phyloP scores from a whole-genome alignment of 1,140 invertebrate species.

The Drosophila triauraria region DNA sequence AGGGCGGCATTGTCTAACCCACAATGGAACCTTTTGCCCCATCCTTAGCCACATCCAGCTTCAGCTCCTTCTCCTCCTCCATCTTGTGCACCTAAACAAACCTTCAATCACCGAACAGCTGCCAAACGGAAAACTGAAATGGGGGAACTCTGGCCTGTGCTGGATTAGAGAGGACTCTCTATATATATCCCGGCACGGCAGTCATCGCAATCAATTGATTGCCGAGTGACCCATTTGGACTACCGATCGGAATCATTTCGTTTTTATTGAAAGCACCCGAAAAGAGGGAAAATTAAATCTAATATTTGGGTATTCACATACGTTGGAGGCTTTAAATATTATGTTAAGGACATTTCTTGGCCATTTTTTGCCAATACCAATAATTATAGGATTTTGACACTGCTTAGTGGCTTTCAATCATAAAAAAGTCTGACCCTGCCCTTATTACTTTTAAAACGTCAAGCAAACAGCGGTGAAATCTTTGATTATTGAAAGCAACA shows the following conservation, averaged over 20 bases:
- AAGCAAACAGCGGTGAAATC: too few relatives aligned
- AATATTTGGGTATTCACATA: too few relatives aligned
- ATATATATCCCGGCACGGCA: constrained; percentile 1
- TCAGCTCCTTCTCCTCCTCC: not conserved
- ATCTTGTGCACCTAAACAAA: not conserved
- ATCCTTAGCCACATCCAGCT: not conserved
- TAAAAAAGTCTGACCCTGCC: too few relatives aligned
- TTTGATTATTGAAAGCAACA: too few relatives aligned
- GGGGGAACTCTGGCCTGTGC: constrained; percentile 8
- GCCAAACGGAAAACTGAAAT: constrained; percentile 36
- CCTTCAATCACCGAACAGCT: constrained; percentile 26
- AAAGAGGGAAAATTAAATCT: not conserved
- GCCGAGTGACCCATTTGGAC: constrained; percentile 8
- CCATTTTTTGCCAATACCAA: too few relatives aligned
- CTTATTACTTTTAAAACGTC: too few relatives aligned
- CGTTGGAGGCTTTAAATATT: too few relatives aligned
- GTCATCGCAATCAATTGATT: constrained; percentile 30
- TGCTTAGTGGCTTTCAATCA: too few relatives aligned
- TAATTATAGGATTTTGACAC: too few relatives aligned
- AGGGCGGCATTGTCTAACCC: constrained; percentile 57
- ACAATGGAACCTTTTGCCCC: constrained; percentile 52
- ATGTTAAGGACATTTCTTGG: too few relatives aligned
- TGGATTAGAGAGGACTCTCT: constrained; percentile 22
- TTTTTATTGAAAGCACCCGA: not conserved
- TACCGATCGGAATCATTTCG: not conserved